phyloP scores from a whole-genome alignment of 2,797 vertebrate species.

The Florisuga fusca region DNA sequence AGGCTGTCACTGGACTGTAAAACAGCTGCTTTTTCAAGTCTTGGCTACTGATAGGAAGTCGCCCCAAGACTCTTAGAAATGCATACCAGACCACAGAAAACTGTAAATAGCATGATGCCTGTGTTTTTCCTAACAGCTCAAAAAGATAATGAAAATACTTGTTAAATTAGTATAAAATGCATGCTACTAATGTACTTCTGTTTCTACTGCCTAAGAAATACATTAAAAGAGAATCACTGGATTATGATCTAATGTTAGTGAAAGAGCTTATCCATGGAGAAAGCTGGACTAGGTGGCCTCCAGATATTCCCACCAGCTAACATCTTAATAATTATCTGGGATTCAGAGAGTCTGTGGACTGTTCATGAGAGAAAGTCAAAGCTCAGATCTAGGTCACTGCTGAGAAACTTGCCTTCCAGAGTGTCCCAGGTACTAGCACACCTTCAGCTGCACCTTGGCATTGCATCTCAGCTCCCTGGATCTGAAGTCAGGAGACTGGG shows the following conservation, averaged over 20 bases:
- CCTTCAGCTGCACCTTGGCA: not conserved
- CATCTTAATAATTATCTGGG: not conserved
- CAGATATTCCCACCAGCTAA: not conserved
- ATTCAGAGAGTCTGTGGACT: not conserved
- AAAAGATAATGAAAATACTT: not conserved
- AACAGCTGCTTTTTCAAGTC: not conserved
- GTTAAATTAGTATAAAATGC: not conserved
- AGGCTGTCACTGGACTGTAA: not conserved
- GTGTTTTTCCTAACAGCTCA: not conserved
- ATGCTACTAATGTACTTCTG: not conserved
- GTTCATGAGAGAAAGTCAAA: not conserved
- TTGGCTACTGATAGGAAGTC: not conserved
- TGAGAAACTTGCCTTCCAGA: not conserved
- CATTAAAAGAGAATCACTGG: not conserved
- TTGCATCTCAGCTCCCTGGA: not conserved
- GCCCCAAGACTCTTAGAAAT: not conserved
- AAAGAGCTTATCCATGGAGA: not conserved
- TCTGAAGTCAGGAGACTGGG: not conserved
- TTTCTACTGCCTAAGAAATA: not conserved
- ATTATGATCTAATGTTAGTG: not conserved
- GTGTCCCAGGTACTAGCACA: not conserved
- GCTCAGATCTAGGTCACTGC: not conserved
- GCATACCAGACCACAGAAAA: not conserved
- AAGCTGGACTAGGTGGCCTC: not conserved
- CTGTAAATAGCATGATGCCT: not conserved